phyloP scores from a whole-genome alignment of 92 coral and sea anemone genomes.

The Montipora capitata region DNA sequence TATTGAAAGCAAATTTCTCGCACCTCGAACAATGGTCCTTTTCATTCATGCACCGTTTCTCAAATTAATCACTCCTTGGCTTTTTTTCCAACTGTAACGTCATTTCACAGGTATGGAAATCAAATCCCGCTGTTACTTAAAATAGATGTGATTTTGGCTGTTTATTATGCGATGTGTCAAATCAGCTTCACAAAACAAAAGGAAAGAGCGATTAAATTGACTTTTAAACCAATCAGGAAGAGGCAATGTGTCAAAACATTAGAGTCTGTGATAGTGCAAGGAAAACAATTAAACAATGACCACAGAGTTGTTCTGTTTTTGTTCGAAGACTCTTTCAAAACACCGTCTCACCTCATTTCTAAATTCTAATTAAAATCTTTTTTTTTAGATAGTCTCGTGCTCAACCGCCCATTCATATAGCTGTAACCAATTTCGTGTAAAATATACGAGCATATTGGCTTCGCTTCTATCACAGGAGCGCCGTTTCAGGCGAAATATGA shows the following conservation, averaged over 20 bases:
- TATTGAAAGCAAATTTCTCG: not conserved
- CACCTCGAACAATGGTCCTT: constrained; percentile 18
- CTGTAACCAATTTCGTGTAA: constrained; percentile 42
- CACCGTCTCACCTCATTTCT: constrained; percentile 15
- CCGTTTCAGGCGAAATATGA: constrained; percentile 39
- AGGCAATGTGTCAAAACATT: constrained; percentile 59
- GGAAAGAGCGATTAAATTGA: constrained; percentile 65
- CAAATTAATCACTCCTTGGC: constrained; percentile 17
- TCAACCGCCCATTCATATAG: not conserved
- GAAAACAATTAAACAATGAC: constrained; percentile 37
- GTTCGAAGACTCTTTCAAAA: constrained; percentile 21
- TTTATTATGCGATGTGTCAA: constrained; percentile 61
- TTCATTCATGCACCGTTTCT: constrained; percentile 29
- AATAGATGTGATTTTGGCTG: constrained; percentile 65
- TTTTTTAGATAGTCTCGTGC: not conserved
- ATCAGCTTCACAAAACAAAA: constrained; percentile 61
- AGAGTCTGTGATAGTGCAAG: constrained; percentile 7
- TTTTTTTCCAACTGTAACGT: constrained; percentile 1
- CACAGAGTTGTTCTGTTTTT: constrained; percentile 28
- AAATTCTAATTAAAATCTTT: constrained; percentile 24
- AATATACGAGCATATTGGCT: constrained; percentile 27
- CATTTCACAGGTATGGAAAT: constrained; percentile 67
- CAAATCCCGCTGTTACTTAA: constrained; percentile 64
- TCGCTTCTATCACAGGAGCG: not conserved
- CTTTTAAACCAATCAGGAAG: constrained; percentile 64